Conservation (phyloP, 1,140 invertebrate species). For the Sarcophaga peregrina region DNA sequence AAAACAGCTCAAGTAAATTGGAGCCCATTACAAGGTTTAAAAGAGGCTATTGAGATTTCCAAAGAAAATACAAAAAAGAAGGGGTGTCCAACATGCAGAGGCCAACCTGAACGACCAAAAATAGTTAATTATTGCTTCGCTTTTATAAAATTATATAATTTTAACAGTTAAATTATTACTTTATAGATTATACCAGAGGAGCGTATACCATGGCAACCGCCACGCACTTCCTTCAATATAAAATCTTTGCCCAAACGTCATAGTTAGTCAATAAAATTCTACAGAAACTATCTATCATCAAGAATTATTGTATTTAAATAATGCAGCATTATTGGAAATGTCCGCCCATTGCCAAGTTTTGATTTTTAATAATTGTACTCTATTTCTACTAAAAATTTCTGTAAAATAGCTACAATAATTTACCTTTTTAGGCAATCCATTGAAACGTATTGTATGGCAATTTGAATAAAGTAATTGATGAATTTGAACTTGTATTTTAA, state of each 20-base stretch:
- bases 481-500: not conserved
- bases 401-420: not conserved
- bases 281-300: too few relatives aligned
- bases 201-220: conserved; percentile 67
- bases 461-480: not conserved
- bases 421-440: not conserved
- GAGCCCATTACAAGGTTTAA: conserved; percentile 57
- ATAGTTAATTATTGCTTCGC: conserved; percentile 45
- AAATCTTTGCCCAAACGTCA: not conserved
- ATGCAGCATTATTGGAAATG: too few relatives aligned
- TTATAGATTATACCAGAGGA: conserved; percentile 62
- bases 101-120: conserved; percentile 59
- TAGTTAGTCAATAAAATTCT: not conserved
- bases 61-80: conserved; percentile 46
- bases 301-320: too few relatives aligned
- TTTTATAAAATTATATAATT: not conserved
- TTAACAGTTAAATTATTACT: not conserved
- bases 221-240: conserved; percentile 56
- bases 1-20: conserved; percentile 56
- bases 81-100: conserved; percentile 60
- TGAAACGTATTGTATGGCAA: not conserved
- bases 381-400: too few relatives aligned
- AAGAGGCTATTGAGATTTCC: not conserved
- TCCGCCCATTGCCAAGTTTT: too few relatives aligned
- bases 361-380: too few relatives aligned